Evolutionary conservation across 2,888 invertebrate genomes (phyloP).

Genomic region (Dascillus cervinus): DNA sequence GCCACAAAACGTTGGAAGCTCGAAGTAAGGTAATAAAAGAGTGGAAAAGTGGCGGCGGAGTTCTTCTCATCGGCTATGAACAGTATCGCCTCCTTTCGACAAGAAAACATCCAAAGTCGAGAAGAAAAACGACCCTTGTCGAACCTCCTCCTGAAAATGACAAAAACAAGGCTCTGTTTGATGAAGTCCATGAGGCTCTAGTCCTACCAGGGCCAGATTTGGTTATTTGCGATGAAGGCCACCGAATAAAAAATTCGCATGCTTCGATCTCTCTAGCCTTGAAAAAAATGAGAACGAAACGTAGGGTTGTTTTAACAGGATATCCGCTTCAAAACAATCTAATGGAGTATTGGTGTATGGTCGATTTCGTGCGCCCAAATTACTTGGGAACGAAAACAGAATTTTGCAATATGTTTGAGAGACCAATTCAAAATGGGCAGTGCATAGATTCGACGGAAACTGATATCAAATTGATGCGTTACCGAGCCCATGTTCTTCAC

Average conservation of each 20-base stretch:
- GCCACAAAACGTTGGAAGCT: conserved; percentile 83
- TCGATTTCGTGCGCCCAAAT: conserved; percentile 96
- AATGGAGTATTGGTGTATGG: conserved; percentile 97
- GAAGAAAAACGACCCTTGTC: conserved; percentile 42
- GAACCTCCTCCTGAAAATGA: conserved; percentile 51
- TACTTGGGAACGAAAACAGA: conserved; percentile 95
- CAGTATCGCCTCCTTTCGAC: conserved; percentile 84
- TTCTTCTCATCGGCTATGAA: conserved; percentile 94
- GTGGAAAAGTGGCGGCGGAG: conserved; percentile 86
- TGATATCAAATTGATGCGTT: conserved; percentile 90
- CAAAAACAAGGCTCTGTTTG: conserved; percentile 64
- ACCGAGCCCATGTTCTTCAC: conserved; percentile 91
- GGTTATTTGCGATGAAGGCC: conserved; percentile 94
- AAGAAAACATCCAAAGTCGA: conserved; percentile 61
- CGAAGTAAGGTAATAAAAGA: conserved; percentile 79
- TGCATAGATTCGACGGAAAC: conserved; percentile 94
- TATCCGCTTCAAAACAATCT: conserved; percentile 98
- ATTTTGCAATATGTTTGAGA: conserved; percentile 97
- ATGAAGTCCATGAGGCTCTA: conserved; percentile 75
- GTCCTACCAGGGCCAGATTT: conserved; percentile 90
- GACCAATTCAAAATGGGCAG: conserved; percentile 97
- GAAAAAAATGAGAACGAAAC: conserved; percentile 89
- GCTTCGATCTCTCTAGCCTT: conserved; percentile 93
- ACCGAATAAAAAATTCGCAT: conserved; percentile 95
- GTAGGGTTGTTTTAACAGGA: conserved; percentile 93